phyloP scores from a whole-genome alignment of 2,113 vertebrate species.

The Chlorodrepanis virens region DNA sequence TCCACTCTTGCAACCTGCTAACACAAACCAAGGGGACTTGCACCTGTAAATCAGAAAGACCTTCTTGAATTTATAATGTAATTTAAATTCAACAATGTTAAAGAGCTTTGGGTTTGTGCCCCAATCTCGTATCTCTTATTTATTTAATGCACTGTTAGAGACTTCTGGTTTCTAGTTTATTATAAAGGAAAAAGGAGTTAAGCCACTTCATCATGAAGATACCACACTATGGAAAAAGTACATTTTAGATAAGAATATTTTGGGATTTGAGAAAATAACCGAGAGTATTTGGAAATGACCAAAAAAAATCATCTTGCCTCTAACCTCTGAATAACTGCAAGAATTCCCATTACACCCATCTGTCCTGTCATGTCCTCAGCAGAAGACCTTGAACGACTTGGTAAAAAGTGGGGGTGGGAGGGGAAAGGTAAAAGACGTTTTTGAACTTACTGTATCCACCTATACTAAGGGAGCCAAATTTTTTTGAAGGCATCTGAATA shows the following conservation, averaged over 20 bases:
- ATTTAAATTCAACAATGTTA: neutral
- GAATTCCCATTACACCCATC: neutral
- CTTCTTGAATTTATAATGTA: neutral
- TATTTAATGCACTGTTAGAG: neutral
- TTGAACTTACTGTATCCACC: conserved; percentile 81
- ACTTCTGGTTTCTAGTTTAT: neutral
- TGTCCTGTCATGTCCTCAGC: neutral
- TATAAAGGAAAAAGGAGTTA: neutral
- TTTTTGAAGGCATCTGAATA: conserved; percentile 87
- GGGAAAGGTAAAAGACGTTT: neutral
- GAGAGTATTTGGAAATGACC: neutral
- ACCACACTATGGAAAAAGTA: neutral
- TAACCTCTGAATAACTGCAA: neutral
- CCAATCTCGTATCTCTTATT: neutral
- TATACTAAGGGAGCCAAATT: conserved; percentile 67
- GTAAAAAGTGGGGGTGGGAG: neutral
- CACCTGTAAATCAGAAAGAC: neutral
- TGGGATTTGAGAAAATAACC: neutral
- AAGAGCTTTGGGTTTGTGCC: neutral
- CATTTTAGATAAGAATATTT: neutral
- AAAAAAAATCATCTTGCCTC: neutral
- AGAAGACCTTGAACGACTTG: neutral
- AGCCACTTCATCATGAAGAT: neutral
- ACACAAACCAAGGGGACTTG: neutral
- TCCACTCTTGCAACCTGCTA: neutral